These are phyloP conservation scores for Zootermopsis nevadensis DNA, from an alignment of 2,888 invertebrate species.

Conservation along the genomic window DNA sequence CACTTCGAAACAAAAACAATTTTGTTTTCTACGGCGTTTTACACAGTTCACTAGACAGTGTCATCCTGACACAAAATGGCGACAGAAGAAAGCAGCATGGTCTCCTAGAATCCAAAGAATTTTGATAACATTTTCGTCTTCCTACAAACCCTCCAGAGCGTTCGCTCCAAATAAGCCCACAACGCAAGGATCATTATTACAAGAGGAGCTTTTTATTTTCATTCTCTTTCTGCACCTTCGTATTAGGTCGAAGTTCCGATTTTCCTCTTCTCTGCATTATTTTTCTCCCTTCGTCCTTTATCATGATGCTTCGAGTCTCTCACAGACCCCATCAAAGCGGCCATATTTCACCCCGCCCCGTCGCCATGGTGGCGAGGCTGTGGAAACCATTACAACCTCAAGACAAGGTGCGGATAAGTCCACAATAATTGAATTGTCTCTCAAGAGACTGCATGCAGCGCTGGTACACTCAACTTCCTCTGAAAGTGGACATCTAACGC, in stretches of 20 bases:
- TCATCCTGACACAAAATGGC: neutral
- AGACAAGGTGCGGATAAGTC: conserved; percentile 54
- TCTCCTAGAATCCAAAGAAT: no score
- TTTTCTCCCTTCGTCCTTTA: conserved; percentile 5
- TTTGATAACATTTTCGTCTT: no score
- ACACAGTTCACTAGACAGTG: no score
- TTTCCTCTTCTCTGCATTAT: neutral
- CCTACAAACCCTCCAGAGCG: no score
- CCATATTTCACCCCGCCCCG: conserved; percentile 40
- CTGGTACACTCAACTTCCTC: neutral
- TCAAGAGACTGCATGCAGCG: conserved; percentile 42
- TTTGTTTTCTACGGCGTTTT: no score
- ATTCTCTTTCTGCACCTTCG: no score
- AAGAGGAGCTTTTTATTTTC: neutral
- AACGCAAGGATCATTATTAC: neutral
- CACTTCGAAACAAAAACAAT: no score
- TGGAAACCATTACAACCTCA: conserved; percentile 49
- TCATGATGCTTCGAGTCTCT: conserved; percentile 35
- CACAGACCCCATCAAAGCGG: conserved; percentile 37
- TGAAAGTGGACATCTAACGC: neutral
- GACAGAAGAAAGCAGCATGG: neutral
- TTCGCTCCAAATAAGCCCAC: no score
- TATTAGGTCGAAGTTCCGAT: neutral
- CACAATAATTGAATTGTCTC: conserved; percentile 54
- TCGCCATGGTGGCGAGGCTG: conserved; percentile 17